Evolutionary conservation across 2,797 vertebrate species (phyloP).

Genomic region (Rhinogobio ventralis): DNA sequence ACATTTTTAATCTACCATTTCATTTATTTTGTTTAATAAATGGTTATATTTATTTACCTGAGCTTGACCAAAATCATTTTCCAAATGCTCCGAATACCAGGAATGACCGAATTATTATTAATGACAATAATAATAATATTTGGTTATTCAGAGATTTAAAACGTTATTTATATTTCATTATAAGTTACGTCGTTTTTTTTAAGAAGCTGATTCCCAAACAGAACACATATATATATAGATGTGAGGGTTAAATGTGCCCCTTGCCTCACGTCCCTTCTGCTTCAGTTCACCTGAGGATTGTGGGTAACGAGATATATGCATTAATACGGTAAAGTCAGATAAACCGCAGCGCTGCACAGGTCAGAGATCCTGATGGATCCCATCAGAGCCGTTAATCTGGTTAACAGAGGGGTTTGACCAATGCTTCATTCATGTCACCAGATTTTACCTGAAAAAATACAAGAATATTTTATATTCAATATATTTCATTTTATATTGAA

Average conservation of each 20-base stretch:
- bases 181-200: background rate
- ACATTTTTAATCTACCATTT: too few species aligned
- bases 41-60: too few species aligned
- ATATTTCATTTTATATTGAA: background rate
- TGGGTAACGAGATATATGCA: conserved; percentile 16
- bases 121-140: background rate
- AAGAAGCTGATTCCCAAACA: too few species aligned
- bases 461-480: background rate
- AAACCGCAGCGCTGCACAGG: conserved; percentile 4
- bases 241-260: background rate
- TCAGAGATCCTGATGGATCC: background rate
- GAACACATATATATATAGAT: too few species aligned
- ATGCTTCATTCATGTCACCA: background rate
- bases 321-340: background rate
- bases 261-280: background rate
- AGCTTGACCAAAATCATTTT: too few species aligned
- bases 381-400: background rate
- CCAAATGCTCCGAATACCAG: too few species aligned
- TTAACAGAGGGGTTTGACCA: background rate
- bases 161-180: background rate
- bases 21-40: too few species aligned
- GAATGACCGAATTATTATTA: too few species aligned
- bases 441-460: background rate
- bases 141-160: background rate
- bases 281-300: conserved; percentile 20